A percentile compares a stretch with the other conserved stretches of the same genome.
phyloP scores from a whole-genome alignment of 1,140 invertebrate genomes.

The Limonius californicus region DNA sequence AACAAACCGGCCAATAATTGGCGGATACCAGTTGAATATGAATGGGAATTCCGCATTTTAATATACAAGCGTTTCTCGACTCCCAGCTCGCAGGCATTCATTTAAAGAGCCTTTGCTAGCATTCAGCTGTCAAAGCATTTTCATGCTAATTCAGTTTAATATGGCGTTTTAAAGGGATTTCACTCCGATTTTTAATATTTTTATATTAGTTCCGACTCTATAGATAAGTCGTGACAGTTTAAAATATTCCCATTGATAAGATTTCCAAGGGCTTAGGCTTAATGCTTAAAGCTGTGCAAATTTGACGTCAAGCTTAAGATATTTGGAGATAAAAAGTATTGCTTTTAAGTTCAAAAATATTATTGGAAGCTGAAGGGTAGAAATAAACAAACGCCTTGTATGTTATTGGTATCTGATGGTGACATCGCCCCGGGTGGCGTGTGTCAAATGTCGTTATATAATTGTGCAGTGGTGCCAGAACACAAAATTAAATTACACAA shows the following conservation, averaged over 20 bases:
- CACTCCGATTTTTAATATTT: slow-evolving; percentile 44
- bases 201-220: slow-evolving; percentile 36
- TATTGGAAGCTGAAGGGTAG: too few relatives aligned
- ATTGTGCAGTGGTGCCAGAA: too few relatives aligned
- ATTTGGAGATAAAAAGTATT: too few relatives aligned
- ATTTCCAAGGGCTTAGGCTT: slow-evolving; percentile 18
- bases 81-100: slow-evolving; percentile 25
- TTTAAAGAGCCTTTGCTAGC: slow-evolving; percentile 30
- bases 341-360: too few relatives aligned
- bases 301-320: too few relatives aligned
- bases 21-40: slow-evolving; percentile 36
- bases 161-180: slow-evolving; percentile 41
- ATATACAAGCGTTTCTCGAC: slow-evolving; percentile 20
- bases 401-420: too few relatives aligned
- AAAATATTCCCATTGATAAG: slow-evolving; percentile 41
- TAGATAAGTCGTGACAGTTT: slow-evolving; percentile 36
- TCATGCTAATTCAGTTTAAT: slow-evolving; percentile 44
- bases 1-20: slow-evolving; percentile 43
- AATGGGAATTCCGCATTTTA: slow-evolving; percentile 37
- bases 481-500: too few relatives aligned
- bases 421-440: too few relatives aligned
- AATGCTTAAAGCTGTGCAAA: background rate
- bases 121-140: slow-evolving; percentile 46
- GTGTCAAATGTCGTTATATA: too few relatives aligned
- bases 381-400: too few relatives aligned